These are phyloP conservation scores for Melanotaenia duboulayi DNA, from an alignment of 2,113 vertebrate genomes.

Conservation along the genomic window DNA sequence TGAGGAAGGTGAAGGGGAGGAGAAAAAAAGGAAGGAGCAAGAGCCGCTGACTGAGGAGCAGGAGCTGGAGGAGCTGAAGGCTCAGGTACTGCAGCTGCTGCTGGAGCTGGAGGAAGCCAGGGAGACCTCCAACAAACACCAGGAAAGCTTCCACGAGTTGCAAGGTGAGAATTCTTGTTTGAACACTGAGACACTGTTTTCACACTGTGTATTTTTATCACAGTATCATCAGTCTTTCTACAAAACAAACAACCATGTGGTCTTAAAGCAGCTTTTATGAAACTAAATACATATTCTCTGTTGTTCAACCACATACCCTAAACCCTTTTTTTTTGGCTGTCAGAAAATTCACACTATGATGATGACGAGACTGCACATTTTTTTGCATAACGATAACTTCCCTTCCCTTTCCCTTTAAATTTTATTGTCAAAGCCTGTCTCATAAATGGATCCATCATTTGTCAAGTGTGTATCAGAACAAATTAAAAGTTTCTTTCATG, in stretches of 20 bases:
- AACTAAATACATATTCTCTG: slow-evolving; percentile 1
- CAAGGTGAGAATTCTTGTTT: slow-evolving; percentile 83
- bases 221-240: slow-evolving; percentile 1
- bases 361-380: background rate
- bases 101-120: slow-evolving; percentile 88
- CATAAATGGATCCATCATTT: background rate
- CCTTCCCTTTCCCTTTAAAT: background rate
- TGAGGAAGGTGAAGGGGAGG: slow-evolving; percentile 58
- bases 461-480: background rate
- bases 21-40: slow-evolving; percentile 62
- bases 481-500: background rate
- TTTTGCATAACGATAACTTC: background rate
- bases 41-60: slow-evolving; percentile 83
- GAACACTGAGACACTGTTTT: background rate
- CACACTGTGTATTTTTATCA: background rate
- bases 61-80: slow-evolving; percentile 87
- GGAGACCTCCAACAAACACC: slow-evolving; percentile 86
- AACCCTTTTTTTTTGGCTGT: background rate
- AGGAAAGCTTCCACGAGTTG: slow-evolving; percentile 87
- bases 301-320: background rate
- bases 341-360: too few species aligned
- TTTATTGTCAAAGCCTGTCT: background rate
- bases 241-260: slow-evolving; percentile 11
- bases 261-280: background rate
- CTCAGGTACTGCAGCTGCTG: slow-evolving; percentile 88